Percentiles rank a stretch among this genome's conserved stretches.
These are phyloP conservation scores for Protomyctophum bolini DNA, from an alignment of 2,113 vertebrate genomes.

Conservation along the genomic window DNA sequence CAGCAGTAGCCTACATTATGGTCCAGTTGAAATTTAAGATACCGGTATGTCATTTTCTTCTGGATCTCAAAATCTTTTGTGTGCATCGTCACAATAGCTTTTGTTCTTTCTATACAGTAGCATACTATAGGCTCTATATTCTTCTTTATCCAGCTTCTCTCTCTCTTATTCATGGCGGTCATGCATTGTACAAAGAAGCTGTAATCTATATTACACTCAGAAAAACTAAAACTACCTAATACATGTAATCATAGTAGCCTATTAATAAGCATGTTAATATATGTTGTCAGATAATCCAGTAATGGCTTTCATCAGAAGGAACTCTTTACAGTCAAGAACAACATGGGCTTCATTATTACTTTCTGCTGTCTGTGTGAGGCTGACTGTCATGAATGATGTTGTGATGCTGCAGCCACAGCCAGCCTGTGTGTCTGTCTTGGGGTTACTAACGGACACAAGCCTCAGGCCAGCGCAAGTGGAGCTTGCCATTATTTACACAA, in stretches of 20 bases:
- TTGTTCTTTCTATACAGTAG: no score
- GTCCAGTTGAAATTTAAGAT: neutral
- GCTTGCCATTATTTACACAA: constrained; percentile 38
- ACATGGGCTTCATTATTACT: no score
- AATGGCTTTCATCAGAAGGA: constrained; percentile 26
- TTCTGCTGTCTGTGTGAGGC: neutral
- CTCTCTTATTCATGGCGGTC: neutral
- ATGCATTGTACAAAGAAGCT: neutral
- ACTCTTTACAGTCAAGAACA: constrained; percentile 5
- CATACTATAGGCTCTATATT: neutral
- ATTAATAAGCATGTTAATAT: neutral
- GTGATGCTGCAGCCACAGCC: neutral
- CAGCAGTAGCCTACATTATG: neutral
- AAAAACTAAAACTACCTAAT: no score
- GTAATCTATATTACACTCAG: neutral
- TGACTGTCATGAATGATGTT: neutral
- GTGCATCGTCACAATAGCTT: no score
- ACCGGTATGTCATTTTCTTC: neutral
- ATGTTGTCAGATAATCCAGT: constrained; percentile 23
- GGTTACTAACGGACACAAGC: constrained; percentile 4
- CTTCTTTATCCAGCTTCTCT: neutral
- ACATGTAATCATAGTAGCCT: neutral
- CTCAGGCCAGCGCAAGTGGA: neutral
- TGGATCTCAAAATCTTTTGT: neutral
- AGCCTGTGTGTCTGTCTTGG: constrained; percentile 7